Base-by-base conservation (phyloP, 2,797 vertebrate genomes). In the Microctenopoma lineatum region DNA sequence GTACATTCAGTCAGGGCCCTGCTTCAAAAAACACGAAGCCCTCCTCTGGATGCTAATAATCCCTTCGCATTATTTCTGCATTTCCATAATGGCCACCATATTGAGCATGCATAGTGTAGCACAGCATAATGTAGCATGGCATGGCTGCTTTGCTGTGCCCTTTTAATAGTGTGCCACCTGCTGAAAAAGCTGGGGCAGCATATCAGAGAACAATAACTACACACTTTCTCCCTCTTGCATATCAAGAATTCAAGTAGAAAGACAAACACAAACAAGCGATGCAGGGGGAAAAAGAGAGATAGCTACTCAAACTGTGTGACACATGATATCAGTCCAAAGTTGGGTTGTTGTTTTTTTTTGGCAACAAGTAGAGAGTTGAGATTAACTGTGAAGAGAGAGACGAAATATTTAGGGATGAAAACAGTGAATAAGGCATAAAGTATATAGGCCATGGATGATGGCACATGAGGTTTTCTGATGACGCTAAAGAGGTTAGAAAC, bases 221-320 rank as follows among this genome's bases (percentile, higher is more conserved):
- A 18, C 64, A 9, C 64, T 78, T 79, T 80, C 79, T 88, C 86
- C 66, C 71, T 82, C 89, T 92, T 94, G 91, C 92, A 93, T 93
- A 92, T 92, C 87, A 87, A 92, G 80, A 90, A 91, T 94, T 94
- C 93, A 94, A 93, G 92, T 92, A 93, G 78, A 92, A 91, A 90
- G 76, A 91, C 72, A 75, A 77, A 72, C 75, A 81, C 54, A 69
- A 69, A 64, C 62, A 87, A 71, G 68, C 55, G 44, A 81, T 27
- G 70, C 21, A 42, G 52, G 60, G 59, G 5, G 0, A 12, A 8
- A n/a, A 1, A n/a, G 10, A 2, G 21, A 63, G 51, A 61, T 45
- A 60, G 51, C 16, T 48, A 73, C 52, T 80, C 42, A 79, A 80
- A 74, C 80, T 60, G 70, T 67, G 64, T 75, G 73, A 78, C 83